Evolutionary conservation across 2,113 vertebrate species (phyloP).

Genomic region (Coptodon bakossiorum): DNA sequence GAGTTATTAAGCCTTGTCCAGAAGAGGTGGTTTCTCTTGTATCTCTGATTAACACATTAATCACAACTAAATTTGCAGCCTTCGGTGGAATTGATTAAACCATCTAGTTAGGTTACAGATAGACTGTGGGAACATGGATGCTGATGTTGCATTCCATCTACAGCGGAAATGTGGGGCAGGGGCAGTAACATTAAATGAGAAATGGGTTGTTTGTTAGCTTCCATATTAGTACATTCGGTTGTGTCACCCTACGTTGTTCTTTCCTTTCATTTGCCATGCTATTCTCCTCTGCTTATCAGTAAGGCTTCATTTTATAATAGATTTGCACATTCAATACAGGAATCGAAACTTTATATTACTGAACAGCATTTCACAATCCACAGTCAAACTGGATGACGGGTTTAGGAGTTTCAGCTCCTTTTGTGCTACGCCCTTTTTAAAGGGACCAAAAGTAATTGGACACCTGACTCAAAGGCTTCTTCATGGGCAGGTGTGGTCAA

Average conservation of each 20-base stretch:
- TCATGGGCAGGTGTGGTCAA: background rate
- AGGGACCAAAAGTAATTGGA: background rate
- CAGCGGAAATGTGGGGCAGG: background rate
- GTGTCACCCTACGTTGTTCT: background rate
- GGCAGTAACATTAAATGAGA: background rate
- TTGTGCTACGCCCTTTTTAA: rapidly evolving
- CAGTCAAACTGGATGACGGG: background rate
- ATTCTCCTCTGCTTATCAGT: background rate
- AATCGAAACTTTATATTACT: background rate
- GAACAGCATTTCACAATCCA: background rate
- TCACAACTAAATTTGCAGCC: constrained; percentile 37
- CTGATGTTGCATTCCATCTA: constrained; percentile 19
- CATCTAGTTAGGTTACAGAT: constrained; percentile 34
- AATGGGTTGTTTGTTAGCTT: background rate
- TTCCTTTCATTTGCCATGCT: background rate
- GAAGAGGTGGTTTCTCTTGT: background rate
- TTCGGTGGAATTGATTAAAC: constrained; percentile 53
- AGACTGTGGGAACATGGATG: background rate
- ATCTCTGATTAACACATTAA: constrained; percentile 61
- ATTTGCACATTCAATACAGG: background rate
- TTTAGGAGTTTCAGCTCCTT: background rate
- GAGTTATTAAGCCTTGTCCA: constrained; percentile 15
- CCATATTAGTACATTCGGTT: background rate
- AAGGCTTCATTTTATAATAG: background rate
- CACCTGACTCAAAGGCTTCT: background rate